Evolutionary conservation across 2,888 invertebrate species (phyloP).

Genomic region (Tolmerus cingulatus): DNA sequence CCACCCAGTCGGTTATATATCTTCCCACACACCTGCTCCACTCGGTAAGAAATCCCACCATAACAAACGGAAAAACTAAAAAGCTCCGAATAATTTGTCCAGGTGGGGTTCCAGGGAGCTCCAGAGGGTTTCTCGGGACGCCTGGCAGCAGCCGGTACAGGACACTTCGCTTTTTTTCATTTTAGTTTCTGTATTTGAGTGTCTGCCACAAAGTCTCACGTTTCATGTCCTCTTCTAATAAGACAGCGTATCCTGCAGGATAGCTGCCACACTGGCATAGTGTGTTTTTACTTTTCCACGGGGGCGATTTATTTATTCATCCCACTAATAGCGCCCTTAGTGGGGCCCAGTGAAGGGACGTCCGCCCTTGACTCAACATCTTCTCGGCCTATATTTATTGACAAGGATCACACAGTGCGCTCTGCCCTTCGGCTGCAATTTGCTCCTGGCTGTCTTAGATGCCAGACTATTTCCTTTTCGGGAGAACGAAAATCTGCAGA

Average conservation of each 20-base stretch:
- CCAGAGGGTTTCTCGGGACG: background rate
- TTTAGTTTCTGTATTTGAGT: background rate
- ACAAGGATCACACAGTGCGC: background rate
- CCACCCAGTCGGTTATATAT: slow-evolving; percentile 1
- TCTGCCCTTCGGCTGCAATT: background rate
- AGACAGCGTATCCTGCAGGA: background rate
- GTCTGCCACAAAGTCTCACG: slow-evolving; percentile 6
- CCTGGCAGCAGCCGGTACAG: background rate
- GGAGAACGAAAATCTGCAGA: background rate
- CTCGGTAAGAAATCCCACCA: background rate
- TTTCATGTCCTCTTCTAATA: slow-evolving; percentile 1
- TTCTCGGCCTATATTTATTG: background rate
- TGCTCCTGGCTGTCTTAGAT: background rate
- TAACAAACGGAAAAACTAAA: slow-evolving; percentile 30
- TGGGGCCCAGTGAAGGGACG: background rate
- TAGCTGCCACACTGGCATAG: background rate
- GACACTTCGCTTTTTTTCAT: background rate
- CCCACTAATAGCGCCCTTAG: background rate
- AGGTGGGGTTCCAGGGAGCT: background rate
- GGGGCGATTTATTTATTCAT: background rate
- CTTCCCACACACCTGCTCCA: slow-evolving; percentile 17
- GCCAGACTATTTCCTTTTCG: background rate
- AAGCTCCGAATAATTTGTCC: slow-evolving; percentile 22
- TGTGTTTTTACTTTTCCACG: background rate
- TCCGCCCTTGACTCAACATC: background rate